Evolutionary conservation across 2,797 vertebrate species (phyloP), one percentile per base, ranked within the genome.

Genomic region (Toxotes lorentzi): DNA sequence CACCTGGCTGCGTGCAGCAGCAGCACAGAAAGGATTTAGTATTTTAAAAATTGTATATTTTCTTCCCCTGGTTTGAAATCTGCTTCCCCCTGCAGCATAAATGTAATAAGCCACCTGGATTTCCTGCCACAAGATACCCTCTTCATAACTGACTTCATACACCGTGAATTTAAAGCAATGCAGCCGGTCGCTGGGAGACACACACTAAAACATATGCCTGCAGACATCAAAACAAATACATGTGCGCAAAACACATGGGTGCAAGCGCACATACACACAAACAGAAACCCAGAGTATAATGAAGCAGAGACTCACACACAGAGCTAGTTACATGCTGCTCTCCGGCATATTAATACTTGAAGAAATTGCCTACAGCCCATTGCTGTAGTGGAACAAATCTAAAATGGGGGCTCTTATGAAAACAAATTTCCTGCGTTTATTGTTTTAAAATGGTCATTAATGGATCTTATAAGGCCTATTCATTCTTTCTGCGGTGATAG

Each of bases 371-470:
- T 21, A 12, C 35, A 71, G 76, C 73, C 40, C 45, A 43, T 3
- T 81, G 79, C 60, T 63, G 43, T 4, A 61, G 67, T 56, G n/a
- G 70, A 90, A 89, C 82, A 69, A 84, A 92, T 87, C 66, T 73
- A 60, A 87, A 93, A 81, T 21, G 24, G 83, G 65, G 62, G 56
- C 10, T 45, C 67, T 85, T 72, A 90, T 77, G 61, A 82, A 90
- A 84, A 87, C 65, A 81, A 67, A 90, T 90, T 91, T 92, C 84
- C 87, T 91, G 82, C 63, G 1, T 83, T 88, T 86, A 86, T 76
- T 85, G 83, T 85, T 88, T 91, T 78, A 75, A 88, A 89, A 78
- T 74, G 83, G 73, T 72, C 85, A 88, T 91, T 93, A 92, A 88
- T 89, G 73, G 65, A 71, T 71, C 73, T 61, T 82, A 65, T 78